phyloP scores from a whole-genome alignment of 2,797 vertebrate genomes.

The Periparus ater region DNA sequence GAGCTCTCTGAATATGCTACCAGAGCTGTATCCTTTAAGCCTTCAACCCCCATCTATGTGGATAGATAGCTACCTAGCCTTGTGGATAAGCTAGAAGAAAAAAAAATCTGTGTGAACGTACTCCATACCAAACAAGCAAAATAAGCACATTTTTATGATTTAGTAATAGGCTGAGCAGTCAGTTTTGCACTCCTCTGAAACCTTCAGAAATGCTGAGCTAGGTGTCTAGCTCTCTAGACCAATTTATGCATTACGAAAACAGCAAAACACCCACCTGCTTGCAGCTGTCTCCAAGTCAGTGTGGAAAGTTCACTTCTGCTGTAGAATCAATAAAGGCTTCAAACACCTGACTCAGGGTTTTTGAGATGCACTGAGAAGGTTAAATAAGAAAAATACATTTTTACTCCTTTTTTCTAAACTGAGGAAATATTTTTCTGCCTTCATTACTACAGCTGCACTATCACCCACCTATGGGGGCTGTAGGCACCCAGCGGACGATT shows the following conservation, averaged over 20 bases:
- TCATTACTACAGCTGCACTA: not conserved
- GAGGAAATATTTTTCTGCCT: not conserved
- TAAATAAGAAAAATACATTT: not conserved
- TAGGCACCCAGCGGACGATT: not conserved
- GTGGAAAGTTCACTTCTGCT: not conserved
- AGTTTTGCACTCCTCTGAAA: conserved; percentile 2
- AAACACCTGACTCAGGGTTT: not conserved
- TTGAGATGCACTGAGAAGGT: not conserved
- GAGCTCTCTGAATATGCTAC: not conserved
- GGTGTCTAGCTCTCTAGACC: conserved; percentile 24
- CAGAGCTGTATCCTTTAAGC: not conserved
- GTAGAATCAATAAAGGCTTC: not conserved
- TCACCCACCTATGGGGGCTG: not conserved
- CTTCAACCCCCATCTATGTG: not conserved
- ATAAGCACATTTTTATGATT: conserved; percentile 20
- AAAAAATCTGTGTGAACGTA: not conserved
- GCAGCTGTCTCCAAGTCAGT: not conserved
- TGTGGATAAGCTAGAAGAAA: not conserved
- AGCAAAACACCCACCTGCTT: not conserved
- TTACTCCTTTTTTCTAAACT: not conserved
- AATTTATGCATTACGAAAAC: conserved; percentile 9
- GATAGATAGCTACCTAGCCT: not conserved
- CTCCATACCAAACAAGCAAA: not conserved
- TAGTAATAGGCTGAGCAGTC: conserved; percentile 4
- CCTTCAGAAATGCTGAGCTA: conserved; percentile 36